These are phyloP conservation scores for Halocaridina rubra DNA, from an alignment of 2,888 invertebrate species.

Conservation along the genomic window DNA sequence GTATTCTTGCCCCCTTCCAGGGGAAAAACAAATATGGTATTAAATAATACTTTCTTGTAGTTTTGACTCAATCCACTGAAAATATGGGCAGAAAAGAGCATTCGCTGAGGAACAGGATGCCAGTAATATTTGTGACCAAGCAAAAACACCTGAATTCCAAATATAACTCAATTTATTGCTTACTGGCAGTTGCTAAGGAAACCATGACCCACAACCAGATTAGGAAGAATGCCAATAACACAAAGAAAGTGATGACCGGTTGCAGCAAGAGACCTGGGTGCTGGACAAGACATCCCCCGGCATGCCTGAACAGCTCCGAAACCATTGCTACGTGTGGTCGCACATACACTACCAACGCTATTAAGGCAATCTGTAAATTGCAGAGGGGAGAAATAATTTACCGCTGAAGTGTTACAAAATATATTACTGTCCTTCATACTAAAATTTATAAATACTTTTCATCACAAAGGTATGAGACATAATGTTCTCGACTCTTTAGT, in stretches of 20 bases:
- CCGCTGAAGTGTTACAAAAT: background rate
- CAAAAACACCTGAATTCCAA: too few relatives aligned
- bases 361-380: slow-evolving; percentile 74
- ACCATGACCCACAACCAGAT: slow-evolving; percentile 90
- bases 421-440: too few relatives aligned
- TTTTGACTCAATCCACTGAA: too few relatives aligned
- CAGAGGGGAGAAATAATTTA: background rate
- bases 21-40: too few relatives aligned
- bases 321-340: slow-evolving; percentile 85
- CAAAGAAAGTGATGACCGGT: slow-evolving; percentile 83
- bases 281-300: slow-evolving; percentile 85
- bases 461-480: too few relatives aligned
- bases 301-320: slow-evolving; percentile 87
- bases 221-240: slow-evolving; percentile 81
- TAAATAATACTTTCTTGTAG: too few relatives aligned
- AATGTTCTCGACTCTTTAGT: too few relatives aligned
- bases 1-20: too few relatives aligned
- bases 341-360: slow-evolving; percentile 81
- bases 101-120: too few relatives aligned
- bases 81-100: too few relatives aligned
- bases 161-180: too few relatives aligned
- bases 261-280: slow-evolving; percentile 88
- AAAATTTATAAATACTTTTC: too few relatives aligned
- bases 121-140: background rate
- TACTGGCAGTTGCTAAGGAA: slow-evolving; percentile 86